These are phyloP conservation scores for Drosophila bunnanda DNA, from an alignment of 2,888 invertebrate species.

Conservation along the genomic window DNA sequence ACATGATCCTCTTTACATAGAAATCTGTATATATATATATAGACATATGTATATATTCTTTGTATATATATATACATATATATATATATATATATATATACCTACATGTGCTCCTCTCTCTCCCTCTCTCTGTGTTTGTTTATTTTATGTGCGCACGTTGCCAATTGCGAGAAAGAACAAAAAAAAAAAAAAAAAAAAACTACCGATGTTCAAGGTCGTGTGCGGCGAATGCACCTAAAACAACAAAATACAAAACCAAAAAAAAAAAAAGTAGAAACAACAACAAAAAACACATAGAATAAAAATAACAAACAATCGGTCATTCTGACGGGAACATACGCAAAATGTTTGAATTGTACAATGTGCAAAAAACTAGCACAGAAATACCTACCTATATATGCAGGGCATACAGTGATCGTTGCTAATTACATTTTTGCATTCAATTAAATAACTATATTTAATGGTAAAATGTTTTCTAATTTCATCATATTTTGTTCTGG, in stretches of 20 bases:
- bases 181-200: constrained; percentile 8
- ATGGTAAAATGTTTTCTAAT: not conserved
- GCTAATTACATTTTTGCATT: not conserved
- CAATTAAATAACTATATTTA: not conserved
- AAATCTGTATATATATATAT: not conserved
- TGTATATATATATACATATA: not conserved
- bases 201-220: constrained; percentile 67
- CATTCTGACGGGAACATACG: constrained; percentile 64
- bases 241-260: constrained; percentile 26
- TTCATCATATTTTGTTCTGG: too few species aligned
- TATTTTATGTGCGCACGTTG: constrained; percentile 67
- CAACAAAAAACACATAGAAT: constrained; percentile 10
- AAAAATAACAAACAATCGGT: constrained; percentile 33
- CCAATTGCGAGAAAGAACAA: constrained; percentile 56
- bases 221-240: constrained; percentile 70
- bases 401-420: constrained; percentile 33
- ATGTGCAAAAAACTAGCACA: constrained; percentile 52
- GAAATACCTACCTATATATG: constrained; percentile 9
- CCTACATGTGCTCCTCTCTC: not conserved
- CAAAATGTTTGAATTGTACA: constrained; percentile 74
- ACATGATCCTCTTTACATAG: constrained; percentile 5
- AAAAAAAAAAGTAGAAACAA: not conserved
- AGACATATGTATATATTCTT: constrained; percentile 3
- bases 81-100: constrained; percentile 5
- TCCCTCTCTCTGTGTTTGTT: constrained; percentile 19